Base-by-base conservation (phyloP, 2,888 invertebrate genomes). In the Megalurothrips usitatus region DNA sequence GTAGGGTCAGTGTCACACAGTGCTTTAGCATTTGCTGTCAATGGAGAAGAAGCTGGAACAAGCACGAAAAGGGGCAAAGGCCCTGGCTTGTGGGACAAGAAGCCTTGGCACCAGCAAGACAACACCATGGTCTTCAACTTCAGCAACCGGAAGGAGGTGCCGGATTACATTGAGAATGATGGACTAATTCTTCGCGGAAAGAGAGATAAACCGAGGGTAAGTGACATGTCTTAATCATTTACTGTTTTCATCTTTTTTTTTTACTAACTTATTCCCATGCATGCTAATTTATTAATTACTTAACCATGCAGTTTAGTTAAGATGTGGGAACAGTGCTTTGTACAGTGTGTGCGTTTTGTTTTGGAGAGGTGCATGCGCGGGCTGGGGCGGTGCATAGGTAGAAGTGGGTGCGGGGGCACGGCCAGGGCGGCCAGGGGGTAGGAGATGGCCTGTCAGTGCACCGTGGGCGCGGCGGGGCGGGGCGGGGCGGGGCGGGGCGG, bases 151-250 rank as follows among this genome's bases (percentile, higher is more conserved):
- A 94, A 94, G 88, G 94, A 94, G 86, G 94, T 96, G 85, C 96
- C 96, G 80, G 95, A 96, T 90, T 96, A 96, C 88, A 94, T 96
- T 86, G 95, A 95, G 87, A 95, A 96, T 88, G 96, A 96, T 89
- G 95, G 94, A 84, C 90, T 93, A 87, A 90, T 93, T 84, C 91
- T 92, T 84, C 90, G 91, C 85, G 90, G 90, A 85, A 91, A 91
- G 84, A 90, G 92, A 82, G 91, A 92, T 86, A 90, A 91, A 85
- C 91, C 93, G 85, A 94, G 94, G 93, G 94, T 94, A 85, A 92
- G 91, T 81, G 47, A 17, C 49, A 26, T 19, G n/a, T 34, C 49
- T 49, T 84, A 43, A 43, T n/a, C n/a, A 43, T 43, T 43, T 43
- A 43, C 34, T 6, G 2, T 43, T 43, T 6, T 43, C 6, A 4